phyloP scores from a whole-genome alignment of 1,140 invertebrate genomes.

The Bombus terrestris region DNA sequence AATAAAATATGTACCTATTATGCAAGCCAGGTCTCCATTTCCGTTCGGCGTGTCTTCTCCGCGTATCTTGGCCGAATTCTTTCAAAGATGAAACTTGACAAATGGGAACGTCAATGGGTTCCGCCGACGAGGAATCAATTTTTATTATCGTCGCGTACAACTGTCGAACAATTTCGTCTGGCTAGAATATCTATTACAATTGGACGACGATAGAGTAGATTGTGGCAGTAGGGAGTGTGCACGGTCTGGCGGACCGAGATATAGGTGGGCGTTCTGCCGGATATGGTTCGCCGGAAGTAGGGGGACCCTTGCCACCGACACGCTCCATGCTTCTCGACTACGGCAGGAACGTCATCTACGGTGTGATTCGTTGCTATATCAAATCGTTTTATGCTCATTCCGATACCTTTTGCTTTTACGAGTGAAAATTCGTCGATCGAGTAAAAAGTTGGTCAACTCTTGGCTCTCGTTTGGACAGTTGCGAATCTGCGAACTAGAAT shows the following conservation, averaged over 20 bases:
- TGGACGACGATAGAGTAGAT: conserved; percentile 73
- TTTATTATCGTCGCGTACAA: neutral
- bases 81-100: neutral
- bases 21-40: no score
- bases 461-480: neutral
- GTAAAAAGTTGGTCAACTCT: neutral
- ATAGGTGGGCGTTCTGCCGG: conserved; percentile 81
- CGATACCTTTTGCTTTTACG: conserved; percentile 12
- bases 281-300: conserved; percentile 82
- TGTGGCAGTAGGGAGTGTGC: conserved; percentile 70
- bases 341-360: conserved; percentile 62
- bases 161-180: conserved; percentile 42
- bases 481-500: neutral
- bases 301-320: conserved; percentile 81
- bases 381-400: conserved; percentile 47
- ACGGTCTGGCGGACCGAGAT: conserved; percentile 76
- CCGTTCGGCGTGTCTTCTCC: no score
- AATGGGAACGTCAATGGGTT: neutral
- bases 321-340: conserved; percentile 77
- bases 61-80: no score
- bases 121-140: neutral
- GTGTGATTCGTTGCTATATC: conserved; percentile 63
- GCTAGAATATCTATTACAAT: conserved; percentile 72
- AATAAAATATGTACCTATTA: neutral
- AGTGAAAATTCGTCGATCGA: conserved; percentile 29